Base-by-base conservation (phyloP, 1,140 invertebrate species). In the Mycetomoellerius zeteki region DNA sequence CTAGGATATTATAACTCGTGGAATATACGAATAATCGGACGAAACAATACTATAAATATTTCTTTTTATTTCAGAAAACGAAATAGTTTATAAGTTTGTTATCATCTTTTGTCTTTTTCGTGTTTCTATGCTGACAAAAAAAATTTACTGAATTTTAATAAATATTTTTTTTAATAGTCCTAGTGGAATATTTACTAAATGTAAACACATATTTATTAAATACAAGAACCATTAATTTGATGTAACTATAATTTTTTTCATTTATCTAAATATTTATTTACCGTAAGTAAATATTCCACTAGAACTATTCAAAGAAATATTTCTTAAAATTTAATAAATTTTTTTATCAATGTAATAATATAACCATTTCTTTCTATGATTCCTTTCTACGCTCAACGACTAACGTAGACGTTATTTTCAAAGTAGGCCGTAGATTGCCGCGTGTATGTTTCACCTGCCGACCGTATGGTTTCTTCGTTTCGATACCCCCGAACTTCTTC, bases 381-480 rank as follows among this genome's bases (percentile, higher is more conserved):
- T 80, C 0, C 3, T 19, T 52, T 52, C 3, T 19, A 37, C 33
- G 14, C n/a, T 30, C n/a, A 7, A 30, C 5, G 43, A 65, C 52
- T 16, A 33, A 65, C 0, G 1, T 52, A 65, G 2, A 65, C 3
- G 19, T 65, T 24, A 50, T 78, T 50, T 50, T 78, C 24, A 78
- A 64, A 43, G 37, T 33, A 33, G 33, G 33, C 8, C 37, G 8
- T 12, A 43, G 37, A 78, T 47, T 78, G 6, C 21, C 27, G 12
- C 10, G 10, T 60, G 6, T 43, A 33, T 33, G 43, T 65, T 21
- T 65, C 60, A 78, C 27, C 76, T 78, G 56, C 76, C 50, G 73
- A 76, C 14, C 54, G 37, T 27, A 47, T 65, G 76, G 58, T 58
- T 65, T 47, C 58, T n/a, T 78, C 30, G 27, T 50, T 78, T 65